Evolutionary conservation across 37 sponge, comb jelly and placozoan genomes (phyloP), one percentile per base, ranked within the genome.

Genomic region (Diacarnus erythraeanus): DNA sequence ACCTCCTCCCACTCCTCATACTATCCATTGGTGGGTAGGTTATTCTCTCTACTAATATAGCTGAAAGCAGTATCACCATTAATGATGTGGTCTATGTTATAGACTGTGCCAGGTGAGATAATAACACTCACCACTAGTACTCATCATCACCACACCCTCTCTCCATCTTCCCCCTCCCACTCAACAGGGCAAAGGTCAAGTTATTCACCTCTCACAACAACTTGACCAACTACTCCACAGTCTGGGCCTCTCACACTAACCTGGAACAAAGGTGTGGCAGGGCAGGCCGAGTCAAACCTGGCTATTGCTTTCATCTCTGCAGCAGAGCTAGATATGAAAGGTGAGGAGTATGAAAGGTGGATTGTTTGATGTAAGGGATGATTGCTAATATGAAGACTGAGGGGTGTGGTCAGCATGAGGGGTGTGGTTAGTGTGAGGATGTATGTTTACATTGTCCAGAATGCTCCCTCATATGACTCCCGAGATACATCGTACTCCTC

Each of bases 301-400:
- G 94, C 35, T 83, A 78, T 57, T 94, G 94, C 80, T 94, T 94
- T 75, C 94, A 94, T 39, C 80, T 94, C 64, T 94, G 94, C 43
- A 86, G 84, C 41, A 47, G 83, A 35, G 94, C 89, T 5, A 70
- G 90, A 74, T 93, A 67, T 71, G 66, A 75, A 22, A 76, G 59
- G 88, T 87, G 31, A 18, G 76, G 39, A n/a, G 58, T 57, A 59
- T 80, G 37, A 27, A 10, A 27, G 6, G 6, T 59, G 17, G 56
- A 54, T 54, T 20, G 56, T 17, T 54, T 54, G 17, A 54, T 54
- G 56, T 20, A 10, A 54, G 56, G 56, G 4, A 30, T 65, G 2
- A 31, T 26, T 65, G 66, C 33, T 1, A 34, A 17, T 65, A 18
- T 65, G 66, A 20, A 10, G 17, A 10, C 56, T 54, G 56, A 20